These are phyloP conservation scores for Pristionchus arcanus DNA, from an alignment of 2,888 invertebrate species.

Conservation along the genomic window DNA sequence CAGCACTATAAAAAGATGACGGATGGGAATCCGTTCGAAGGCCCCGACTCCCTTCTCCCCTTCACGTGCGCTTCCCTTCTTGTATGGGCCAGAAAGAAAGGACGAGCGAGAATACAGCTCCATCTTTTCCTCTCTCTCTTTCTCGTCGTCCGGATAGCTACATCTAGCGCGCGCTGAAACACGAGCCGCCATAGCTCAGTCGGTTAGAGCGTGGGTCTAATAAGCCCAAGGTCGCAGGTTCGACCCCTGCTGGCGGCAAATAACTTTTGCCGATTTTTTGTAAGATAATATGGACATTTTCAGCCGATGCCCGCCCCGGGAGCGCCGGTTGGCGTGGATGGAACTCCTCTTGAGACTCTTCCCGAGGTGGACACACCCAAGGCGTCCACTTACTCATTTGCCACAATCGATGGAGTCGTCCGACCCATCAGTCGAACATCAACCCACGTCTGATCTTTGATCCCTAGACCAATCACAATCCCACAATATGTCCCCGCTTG, in stretches of 20 bases:
- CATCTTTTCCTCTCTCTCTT: not conserved
- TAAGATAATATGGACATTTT: not conserved
- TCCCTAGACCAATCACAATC: conserved; percentile 3
- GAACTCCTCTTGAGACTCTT: conserved; percentile 64
- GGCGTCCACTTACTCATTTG: conserved; percentile 64
- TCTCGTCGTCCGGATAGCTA: not conserved
- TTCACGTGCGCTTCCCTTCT: too few relatives aligned
- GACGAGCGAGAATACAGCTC: not conserved
- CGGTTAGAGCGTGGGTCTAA: conserved; percentile 64
- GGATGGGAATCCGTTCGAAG: too few relatives aligned
- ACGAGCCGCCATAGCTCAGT: conserved; percentile 60
- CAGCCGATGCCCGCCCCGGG: conserved; percentile 34
- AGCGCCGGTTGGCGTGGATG: conserved; percentile 48
- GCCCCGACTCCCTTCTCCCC: too few relatives aligned
- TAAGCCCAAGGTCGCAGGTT: conserved; percentile 64
- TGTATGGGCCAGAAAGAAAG: not conserved
- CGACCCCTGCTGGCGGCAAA: conserved; percentile 60
- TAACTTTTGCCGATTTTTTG: conserved; percentile 18
- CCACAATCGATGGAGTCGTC: conserved; percentile 53
- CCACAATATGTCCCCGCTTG: not conserved
- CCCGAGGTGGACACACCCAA: conserved; percentile 70
- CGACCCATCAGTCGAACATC: conserved; percentile 73
- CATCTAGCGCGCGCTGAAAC: not conserved
- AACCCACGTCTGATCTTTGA: conserved; percentile 69
- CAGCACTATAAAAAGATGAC: too few relatives aligned